Conservation (phyloP, 2,888 invertebrate genomes). For the Macropis europaea region DNA sequence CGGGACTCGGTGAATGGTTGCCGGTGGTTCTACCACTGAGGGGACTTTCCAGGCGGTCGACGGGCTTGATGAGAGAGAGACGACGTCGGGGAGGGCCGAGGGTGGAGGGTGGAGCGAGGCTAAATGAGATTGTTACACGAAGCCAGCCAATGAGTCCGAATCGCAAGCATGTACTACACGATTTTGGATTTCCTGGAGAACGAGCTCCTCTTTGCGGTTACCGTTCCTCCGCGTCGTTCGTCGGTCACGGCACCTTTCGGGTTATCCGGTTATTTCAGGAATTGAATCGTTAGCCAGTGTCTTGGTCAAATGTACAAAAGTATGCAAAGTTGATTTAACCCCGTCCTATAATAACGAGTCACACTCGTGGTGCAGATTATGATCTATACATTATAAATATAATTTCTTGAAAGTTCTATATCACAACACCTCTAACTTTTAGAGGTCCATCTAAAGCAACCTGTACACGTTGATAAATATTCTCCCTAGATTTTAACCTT, state of each 20-base stretch:
- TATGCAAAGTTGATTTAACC: no score
- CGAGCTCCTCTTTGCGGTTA: background rate
- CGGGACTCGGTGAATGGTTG: slow-evolving; percentile 63
- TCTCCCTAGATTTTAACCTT: no score
- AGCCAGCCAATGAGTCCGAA: slow-evolving; percentile 58
- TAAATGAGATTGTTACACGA: slow-evolving; percentile 79
- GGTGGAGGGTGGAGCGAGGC: slow-evolving; percentile 56
- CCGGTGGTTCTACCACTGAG: slow-evolving; percentile 45
- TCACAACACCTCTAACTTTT: no score
- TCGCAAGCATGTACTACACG: slow-evolving; percentile 40
- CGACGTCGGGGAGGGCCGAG: slow-evolving; percentile 57
- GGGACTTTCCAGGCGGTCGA: slow-evolving; percentile 53
- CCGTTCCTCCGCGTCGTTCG: slow-evolving; percentile 5
- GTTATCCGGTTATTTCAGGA: background rate
- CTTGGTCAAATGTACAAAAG: no score
- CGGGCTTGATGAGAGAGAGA: slow-evolving; percentile 56
- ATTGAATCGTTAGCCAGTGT: no score
- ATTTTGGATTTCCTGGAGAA: slow-evolving; percentile 39
- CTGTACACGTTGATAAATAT: no score
- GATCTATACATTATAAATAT: no score
- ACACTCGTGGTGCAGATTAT: no score
- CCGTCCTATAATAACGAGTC: no score
- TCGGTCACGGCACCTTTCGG: slow-evolving; percentile 9
- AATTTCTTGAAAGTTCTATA: no score
- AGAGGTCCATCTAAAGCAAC: no score